phyloP scores from a whole-genome alignment of 2,888 invertebrate genomes.

The Drosophila ezoana region DNA sequence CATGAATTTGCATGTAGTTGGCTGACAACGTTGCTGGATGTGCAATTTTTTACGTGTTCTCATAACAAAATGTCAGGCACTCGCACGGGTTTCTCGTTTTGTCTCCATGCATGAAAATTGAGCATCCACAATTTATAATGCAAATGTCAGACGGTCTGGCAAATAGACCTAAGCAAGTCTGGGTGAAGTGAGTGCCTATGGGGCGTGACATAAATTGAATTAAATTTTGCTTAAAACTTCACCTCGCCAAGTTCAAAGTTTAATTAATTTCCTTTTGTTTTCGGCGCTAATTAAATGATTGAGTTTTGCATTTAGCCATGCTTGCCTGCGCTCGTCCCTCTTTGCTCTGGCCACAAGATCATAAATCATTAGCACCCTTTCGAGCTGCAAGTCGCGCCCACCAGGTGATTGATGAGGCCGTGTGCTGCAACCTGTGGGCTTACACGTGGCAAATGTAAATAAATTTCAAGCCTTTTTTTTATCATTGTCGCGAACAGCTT shows the following conservation, averaged over 20 bases:
- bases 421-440: conserved; percentile 53
- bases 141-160: conserved; percentile 62
- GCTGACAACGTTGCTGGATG: conserved; percentile 72
- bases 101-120: conserved; percentile 67
- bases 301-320: conserved; percentile 74
- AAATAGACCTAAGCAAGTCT: conserved; percentile 14
- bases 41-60: conserved; percentile 80
- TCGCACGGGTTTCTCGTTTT: conserved; percentile 18
- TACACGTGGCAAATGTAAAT: conserved; percentile 55
- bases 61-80: conserved; percentile 75
- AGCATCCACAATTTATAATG: conserved; percentile 76
- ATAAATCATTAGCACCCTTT: conserved; percentile 76
- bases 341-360: conserved; percentile 21
- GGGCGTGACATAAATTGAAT: conserved; percentile 72
- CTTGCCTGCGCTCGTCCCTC: conserved; percentile 26
- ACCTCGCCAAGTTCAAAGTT: conserved; percentile 69
- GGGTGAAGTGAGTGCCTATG: background rate
- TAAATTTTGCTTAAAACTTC: conserved; percentile 69
- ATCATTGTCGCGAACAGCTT: conserved; percentile 14
- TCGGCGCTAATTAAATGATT: conserved; percentile 75
- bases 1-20: conserved; percentile 77
- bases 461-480: conserved; percentile 39
- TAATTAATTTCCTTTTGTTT: conserved; percentile 80
- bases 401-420: conserved; percentile 69
- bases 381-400: conserved; percentile 46